Conservation (phyloP, 2,797 vertebrate species). For the Stomatorhinus walkeri region DNA sequence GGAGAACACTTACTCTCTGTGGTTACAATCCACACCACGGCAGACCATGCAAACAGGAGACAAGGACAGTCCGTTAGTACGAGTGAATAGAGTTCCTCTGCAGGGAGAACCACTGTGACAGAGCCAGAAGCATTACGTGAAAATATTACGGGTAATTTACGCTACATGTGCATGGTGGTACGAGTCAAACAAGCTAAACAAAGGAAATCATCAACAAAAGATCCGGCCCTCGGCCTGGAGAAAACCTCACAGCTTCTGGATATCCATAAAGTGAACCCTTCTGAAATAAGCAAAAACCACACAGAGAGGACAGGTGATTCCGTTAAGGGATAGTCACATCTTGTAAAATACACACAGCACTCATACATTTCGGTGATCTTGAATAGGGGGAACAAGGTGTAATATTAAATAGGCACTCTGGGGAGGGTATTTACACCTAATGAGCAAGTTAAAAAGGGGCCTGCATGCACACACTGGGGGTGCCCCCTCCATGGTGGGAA, state of each 20-base stretch:
- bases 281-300: background rate
- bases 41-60: constrained; percentile 87
- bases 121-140: background rate
- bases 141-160: background rate
- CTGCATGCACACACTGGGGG: background rate
- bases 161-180: background rate
- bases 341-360: background rate
- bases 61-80: constrained; percentile 60
- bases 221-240: background rate
- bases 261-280: background rate
- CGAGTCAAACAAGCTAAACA: background rate
- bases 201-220: background rate
- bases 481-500: background rate
- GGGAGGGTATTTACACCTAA: background rate
- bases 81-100: background rate
- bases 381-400: background rate
- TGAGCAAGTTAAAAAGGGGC: background rate
- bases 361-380: background rate
- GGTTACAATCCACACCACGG: constrained; percentile 86
- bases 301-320: background rate
- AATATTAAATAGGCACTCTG: background rate
- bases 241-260: background rate
- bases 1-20: constrained; percentile 92
- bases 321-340: background rate
- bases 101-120: background rate